These are phyloP conservation scores for Polyodon spathula DNA, from an alignment of 2,113 vertebrate species.

Conservation along the genomic window DNA sequence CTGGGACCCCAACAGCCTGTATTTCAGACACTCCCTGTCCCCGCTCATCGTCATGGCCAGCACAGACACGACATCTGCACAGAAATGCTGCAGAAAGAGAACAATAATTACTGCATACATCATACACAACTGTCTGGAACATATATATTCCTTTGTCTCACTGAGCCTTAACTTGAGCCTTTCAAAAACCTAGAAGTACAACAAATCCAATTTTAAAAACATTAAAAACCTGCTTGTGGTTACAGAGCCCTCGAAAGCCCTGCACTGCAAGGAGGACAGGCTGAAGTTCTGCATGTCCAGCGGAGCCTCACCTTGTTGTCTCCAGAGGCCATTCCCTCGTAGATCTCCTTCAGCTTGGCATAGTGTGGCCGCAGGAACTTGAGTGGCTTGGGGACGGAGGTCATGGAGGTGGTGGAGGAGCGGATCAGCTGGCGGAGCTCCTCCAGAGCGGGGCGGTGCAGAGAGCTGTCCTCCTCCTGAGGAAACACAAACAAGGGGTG, in stretches of 20 bases:
- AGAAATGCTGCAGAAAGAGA: conserved; percentile 67
- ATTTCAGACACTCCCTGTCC: conserved; percentile 92
- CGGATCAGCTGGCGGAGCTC: conserved; percentile 87
- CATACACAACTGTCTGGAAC: conserved; percentile 22
- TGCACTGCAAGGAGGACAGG: too few relatives aligned
- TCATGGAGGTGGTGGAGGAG: conserved; percentile 97
- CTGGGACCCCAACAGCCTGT: conserved; percentile 86
- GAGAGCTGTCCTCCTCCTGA: conserved; percentile 72
- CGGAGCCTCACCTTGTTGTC: conserved; percentile 76
- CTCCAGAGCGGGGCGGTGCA: conserved; percentile 80
- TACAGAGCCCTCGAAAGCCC: too few relatives aligned
- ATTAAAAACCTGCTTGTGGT: too few relatives aligned
- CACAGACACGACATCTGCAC: conserved; percentile 92
- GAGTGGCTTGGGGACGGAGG: conserved; percentile 93
- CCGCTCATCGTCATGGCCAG: conserved; percentile 97
- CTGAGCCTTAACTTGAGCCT: too few relatives aligned
- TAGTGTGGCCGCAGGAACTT: conserved; percentile 95
- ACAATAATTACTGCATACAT: conserved; percentile 33
- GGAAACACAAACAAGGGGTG: background rate
- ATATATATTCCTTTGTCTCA: too few relatives aligned
- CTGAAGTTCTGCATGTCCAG: background rate
- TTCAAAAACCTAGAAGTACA: too few relatives aligned
- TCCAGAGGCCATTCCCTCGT: conserved; percentile 76
- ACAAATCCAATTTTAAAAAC: too few relatives aligned
- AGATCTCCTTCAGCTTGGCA: conserved; percentile 87